Conservation (phyloP, 1,140 invertebrate species). For the Hylaeus volcanicus region DNA sequence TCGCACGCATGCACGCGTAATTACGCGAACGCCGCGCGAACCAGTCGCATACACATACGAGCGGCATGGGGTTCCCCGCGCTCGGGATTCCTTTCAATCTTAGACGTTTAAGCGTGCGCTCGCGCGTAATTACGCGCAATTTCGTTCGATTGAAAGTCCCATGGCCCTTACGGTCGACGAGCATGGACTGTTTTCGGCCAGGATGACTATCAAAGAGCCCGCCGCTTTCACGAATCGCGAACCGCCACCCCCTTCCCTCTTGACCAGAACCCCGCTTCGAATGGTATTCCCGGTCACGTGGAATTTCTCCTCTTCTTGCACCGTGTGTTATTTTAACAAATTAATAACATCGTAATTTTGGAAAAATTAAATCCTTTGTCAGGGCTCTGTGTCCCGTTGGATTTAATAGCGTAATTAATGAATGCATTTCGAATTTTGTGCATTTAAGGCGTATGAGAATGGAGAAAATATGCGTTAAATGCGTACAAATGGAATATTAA, state of each 20-base stretch:
- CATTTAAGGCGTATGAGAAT: no score
- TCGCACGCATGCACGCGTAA: constrained; percentile 65
- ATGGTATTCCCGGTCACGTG: constrained; percentile 8
- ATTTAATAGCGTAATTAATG: no score
- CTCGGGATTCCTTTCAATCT: constrained; percentile 68
- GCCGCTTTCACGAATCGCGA: constrained; percentile 53
- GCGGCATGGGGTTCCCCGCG: constrained; percentile 15
- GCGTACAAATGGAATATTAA: no score
- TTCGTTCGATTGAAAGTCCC: constrained; percentile 68
- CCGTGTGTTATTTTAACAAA: no score
- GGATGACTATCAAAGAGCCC: constrained; percentile 54
- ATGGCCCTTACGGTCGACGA: not conserved
- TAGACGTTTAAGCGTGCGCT: constrained; percentile 57
- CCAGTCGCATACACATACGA: constrained; percentile 28
- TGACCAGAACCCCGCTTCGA: not conserved
- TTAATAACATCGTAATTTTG: no score
- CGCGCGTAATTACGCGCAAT: constrained; percentile 71
- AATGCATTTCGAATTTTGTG: no score
- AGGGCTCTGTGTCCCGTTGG: no score
- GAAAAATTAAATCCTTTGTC: no score
- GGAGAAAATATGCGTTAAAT: no score
- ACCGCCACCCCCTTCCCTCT: not conserved
- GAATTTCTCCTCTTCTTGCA: no score
- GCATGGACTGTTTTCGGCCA: constrained; percentile 33
- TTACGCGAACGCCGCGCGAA: constrained; percentile 56